Evolutionary conservation across 2,797 vertebrate genomes (phyloP), one percentile per base, ranked within the genome.

Genomic region (Bradypus variegatus): DNA sequence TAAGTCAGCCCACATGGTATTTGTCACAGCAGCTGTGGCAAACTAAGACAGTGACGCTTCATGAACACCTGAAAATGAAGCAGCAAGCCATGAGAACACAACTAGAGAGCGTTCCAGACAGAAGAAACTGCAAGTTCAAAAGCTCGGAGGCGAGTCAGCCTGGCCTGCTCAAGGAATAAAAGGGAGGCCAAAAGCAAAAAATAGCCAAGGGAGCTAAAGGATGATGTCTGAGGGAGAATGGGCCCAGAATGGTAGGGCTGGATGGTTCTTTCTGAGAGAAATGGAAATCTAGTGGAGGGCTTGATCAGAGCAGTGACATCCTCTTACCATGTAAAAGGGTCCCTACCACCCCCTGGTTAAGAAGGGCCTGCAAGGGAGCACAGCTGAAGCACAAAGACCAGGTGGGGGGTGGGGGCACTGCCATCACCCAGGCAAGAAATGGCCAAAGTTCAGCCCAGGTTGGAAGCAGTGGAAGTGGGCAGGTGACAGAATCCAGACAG

Each of bases 21-120:
- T 13, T 50, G 50, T 50, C 50, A 50, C 8, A 50, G 50, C 50
- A 50, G 50, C 14, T 50, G 10, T 14, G 14, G 50, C 50, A 50
- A 50, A 50, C 50, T 50, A 50, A 50, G 19, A 58, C 55, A 58
- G 19, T 58, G 55, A 58, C 55, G 19, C 19, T 58, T 58, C 19
- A 4, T 58, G 6, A 58, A 58, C 19, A 58, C 18, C 55, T 58
- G 55, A 58, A 58, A 19, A 58, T 58, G 18, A n/a, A 62, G 21
- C 14, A 3, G n/a, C 8, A 13, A 3, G 23, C 6, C 21, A 45
- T 6, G 18, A 31, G 13, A 16, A 16, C 3, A 7, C 6, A 45
- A 4, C 31, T 21, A 13, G 48, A 78, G 19, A 36, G 16, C 31
- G 6, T 10, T 55, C 48, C 50, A 78, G 50, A 53, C 9, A 2